phyloP scores from a whole-genome alignment of 2,113 vertebrate genomes.

The Mirza zaza region DNA sequence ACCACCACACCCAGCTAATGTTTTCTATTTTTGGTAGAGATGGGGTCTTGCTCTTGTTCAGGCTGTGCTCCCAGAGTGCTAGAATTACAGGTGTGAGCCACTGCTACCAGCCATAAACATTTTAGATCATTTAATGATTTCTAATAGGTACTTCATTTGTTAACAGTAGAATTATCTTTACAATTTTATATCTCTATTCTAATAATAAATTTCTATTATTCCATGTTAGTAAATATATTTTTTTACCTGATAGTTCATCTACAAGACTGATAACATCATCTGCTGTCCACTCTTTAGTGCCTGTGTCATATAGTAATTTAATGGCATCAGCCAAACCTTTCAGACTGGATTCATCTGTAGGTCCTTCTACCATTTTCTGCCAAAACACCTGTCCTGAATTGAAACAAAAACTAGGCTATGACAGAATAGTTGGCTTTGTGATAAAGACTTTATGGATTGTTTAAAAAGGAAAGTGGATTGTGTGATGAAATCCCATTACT shows the following conservation, averaged over 20 bases:
- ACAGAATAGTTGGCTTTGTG: conserved; percentile 33
- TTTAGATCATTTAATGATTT: conserved; percentile 44
- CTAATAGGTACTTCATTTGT: not conserved
- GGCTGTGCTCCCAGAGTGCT: too few relatives aligned
- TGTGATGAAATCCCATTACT: not conserved
- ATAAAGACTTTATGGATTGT: conserved; percentile 16
- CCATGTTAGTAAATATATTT: not conserved
- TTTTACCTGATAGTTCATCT: conserved; percentile 92
- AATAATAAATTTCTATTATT: conserved; percentile 38
- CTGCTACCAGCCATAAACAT: not conserved
- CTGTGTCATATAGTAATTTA: conserved; percentile 85
- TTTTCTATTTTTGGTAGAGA: too few relatives aligned
- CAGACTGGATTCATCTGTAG: conserved; percentile 85
- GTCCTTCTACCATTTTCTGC: conserved; percentile 87
- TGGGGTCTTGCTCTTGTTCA: too few relatives aligned
- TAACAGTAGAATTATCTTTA: not conserved
- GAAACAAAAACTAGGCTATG: conserved; percentile 66
- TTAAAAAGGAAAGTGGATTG: conserved; percentile 36
- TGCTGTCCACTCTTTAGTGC: conserved; percentile 86
- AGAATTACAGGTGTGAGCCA: too few relatives aligned
- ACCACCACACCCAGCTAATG: too few relatives aligned
- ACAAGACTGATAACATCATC: conserved; percentile 89
- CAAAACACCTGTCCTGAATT: conserved; percentile 88
- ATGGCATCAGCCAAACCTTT: conserved; percentile 89
- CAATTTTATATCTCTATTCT: conserved; percentile 15